Evolutionary conservation across 1,140 invertebrate species (phyloP), one percentile per base, ranked within the genome.

Genomic region (Drosophila oshimai): DNA sequence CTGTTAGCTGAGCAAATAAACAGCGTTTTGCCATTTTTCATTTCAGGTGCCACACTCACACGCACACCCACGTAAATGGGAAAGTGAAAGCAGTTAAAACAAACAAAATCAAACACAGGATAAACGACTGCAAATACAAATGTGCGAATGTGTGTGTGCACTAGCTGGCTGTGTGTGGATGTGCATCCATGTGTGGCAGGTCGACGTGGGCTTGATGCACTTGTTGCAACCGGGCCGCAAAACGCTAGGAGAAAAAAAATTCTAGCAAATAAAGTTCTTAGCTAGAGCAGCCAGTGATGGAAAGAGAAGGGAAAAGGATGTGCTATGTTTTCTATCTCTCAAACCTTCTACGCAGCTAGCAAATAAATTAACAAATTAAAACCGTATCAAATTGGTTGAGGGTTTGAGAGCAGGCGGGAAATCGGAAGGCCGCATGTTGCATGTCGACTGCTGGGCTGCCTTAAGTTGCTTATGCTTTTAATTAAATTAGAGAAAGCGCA

Each of bases 301-400:
- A 24, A 26, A 6, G 18, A 24, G 24, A 18, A 24, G 24, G 17
- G 24, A 5, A 33, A 24, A 31, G 57, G 31, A 64, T 49, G 47
- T 17, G 47, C 28, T 36, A 29, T 34, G 31, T 26, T 33, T 22
- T 4, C 29, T 39, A 70, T 22, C 46, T 39, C 13, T 34, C 31
- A 12, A 13, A 41, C 31, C 18, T 44, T n/a, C 46, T 24, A 34
- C 65, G 45, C 70, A 57, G 70, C 69, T 53, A 49, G 80, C 55
- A 86, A 87, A 84, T 86, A 81, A 84, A 84, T 87, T 84, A 87
- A 84, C 80, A 86, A 84, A 84, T 84, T 86, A 84, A 84, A 84
- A 87, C 81, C 80, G 71, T 84, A 68, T 76, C 80, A 86, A 86
- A 84, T 86, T 84, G 80, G 75, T 65, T 50, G 37, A 57, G 57